phyloP scores from a whole-genome alignment of 2,888 invertebrate genomes.

The Odontocerum albicorne region DNA sequence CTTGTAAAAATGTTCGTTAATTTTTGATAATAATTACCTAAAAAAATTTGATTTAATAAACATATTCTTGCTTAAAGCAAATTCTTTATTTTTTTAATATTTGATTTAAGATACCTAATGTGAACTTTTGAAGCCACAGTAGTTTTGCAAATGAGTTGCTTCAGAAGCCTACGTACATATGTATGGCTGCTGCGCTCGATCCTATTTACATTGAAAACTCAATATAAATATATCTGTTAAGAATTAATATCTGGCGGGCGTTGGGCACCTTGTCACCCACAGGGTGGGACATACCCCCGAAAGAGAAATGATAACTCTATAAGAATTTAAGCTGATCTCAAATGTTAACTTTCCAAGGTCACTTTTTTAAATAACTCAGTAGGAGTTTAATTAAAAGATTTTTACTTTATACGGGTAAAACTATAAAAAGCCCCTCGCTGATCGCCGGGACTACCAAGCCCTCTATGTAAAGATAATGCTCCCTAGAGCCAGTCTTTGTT shows the following conservation, averaged over 20 bases:
- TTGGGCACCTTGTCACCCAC: too few species aligned
- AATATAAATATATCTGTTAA: not conserved
- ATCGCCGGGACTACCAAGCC: slow-evolving; percentile 5
- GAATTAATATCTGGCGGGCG: too few species aligned
- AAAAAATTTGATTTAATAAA: slow-evolving; percentile 16
- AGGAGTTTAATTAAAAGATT: slow-evolving; percentile 10
- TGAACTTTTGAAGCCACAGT: slow-evolving; percentile 20
- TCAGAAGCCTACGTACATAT: slow-evolving; percentile 1
- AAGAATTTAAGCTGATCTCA: slow-evolving; percentile 1
- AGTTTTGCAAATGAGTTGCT: not conserved
- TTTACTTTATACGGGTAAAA: slow-evolving; percentile 10
- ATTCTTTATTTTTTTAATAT: slow-evolving; percentile 10
- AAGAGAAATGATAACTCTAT: too few species aligned
- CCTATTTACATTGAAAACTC: not conserved
- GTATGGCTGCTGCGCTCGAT: not conserved
- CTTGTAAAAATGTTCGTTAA: slow-evolving; percentile 18
- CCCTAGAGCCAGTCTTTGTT: slow-evolving; percentile 31
- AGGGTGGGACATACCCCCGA: too few species aligned
- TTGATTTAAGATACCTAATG: slow-evolving; percentile 7
- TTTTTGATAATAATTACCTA: slow-evolving; percentile 12
- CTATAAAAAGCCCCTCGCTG: slow-evolving; percentile 13
- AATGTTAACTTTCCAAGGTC: slow-evolving; percentile 22
- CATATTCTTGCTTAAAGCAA: slow-evolving; percentile 20
- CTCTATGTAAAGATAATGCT: slow-evolving; percentile 21
- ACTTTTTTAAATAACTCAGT: slow-evolving; percentile 22